These are phyloP conservation scores for Falco novaeseelandiae DNA, from an alignment of 2,797 vertebrate genomes.

Conservation along the genomic window DNA sequence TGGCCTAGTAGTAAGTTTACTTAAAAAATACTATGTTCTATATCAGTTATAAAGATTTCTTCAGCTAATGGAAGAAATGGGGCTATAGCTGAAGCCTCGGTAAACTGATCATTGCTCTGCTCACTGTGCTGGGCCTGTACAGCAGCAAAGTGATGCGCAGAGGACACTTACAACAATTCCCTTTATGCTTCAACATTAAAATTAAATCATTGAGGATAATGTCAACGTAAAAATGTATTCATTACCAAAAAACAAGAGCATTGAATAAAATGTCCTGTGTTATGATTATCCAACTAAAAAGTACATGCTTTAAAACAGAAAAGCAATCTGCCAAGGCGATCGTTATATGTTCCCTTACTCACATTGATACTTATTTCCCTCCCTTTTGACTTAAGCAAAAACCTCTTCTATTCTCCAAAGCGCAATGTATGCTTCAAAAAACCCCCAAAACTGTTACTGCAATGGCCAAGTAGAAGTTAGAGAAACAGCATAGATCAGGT, in stretches of 20 bases:
- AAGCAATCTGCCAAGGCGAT: neutral
- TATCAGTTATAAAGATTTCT: neutral
- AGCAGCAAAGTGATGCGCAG: neutral
- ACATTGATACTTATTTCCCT: neutral
- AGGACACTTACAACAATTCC: neutral
- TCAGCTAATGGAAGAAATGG: neutral
- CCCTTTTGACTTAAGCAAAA: neutral
- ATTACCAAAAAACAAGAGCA: neutral
- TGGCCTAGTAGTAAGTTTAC: neutral
- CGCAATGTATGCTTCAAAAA: neutral
- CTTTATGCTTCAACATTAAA: neutral
- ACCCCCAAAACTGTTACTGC: neutral
- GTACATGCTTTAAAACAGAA: neutral
- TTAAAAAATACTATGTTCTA: neutral
- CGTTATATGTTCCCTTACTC: neutral
- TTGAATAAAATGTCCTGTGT: neutral
- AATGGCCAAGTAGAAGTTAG: neutral
- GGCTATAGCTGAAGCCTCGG: neutral
- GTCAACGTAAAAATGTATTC: neutral
- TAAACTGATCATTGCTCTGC: neutral
- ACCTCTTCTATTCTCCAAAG: neutral
- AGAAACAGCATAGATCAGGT: neutral
- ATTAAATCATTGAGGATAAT: neutral
- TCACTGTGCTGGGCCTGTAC: neutral
- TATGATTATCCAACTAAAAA: neutral